Base-by-base conservation (phyloP, 1,140 invertebrate species). In the Globodera ellingtonae region DNA sequence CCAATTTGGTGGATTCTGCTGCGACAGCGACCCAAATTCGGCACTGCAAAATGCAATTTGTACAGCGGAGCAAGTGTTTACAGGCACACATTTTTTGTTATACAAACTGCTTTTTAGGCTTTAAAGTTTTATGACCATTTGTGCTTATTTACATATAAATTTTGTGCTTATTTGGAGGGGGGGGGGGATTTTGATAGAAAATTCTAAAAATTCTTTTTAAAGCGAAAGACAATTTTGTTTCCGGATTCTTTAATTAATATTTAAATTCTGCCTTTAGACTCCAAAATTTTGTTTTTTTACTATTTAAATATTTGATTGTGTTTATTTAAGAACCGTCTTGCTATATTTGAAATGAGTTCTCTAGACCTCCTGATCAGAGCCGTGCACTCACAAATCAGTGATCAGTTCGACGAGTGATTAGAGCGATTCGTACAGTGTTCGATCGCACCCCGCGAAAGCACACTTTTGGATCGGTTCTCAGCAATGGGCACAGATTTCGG, bases 341-440 rank as follows among this genome's bases (percentile, higher is more conserved):
- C 56, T 5, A 4, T 59, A n/a, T n/a, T n/a, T n/a, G n/a, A n/a
- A n/a, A n/a, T n/a, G n/a, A n/a, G n/a, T n/a, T 52, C 52, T 74
- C 8, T 10, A 77, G 75, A 77, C n/a, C 67, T 48, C 35, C 59
- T 77, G 24, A 24, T 65, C 65, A 77, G 62, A 69, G 24, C 75
- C 3, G 65, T 77, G 44, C 52, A 77, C 15, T n/a, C n/a, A n/a
- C n/a, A n/a, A n/a, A n/a, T n/a, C 75, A 18, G 46, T 77, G 65
- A 67, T 77, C 62, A 62, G 62, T 4, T 10, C 44, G 13, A 9
- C 24, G 15, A 6, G 13, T 59, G 24, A 65, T 15, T 15, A 9
- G 13, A 59, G 9, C 13, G 56, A 59, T 15, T 59, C 56, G 56
- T 59, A 59, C 56, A 59, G 13, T 13, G 50, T 67, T 8, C 44